Conservation (phyloP, 2,113 vertebrate species). For the Melanerpes aurifrons region DNA sequence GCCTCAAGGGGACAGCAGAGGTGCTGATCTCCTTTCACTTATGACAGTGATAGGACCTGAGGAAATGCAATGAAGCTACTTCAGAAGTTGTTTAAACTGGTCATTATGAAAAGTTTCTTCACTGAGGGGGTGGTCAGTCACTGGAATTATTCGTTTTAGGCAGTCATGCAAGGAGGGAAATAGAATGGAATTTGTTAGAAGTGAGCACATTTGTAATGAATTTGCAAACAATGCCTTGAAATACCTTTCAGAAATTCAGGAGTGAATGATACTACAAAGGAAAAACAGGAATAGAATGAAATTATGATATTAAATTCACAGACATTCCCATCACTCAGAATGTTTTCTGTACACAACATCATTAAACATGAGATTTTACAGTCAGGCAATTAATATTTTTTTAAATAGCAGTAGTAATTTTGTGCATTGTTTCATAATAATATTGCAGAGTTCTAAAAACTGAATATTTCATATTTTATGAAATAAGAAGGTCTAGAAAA, state of each 20-base stretch:
- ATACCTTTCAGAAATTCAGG: neutral
- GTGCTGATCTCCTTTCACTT: neutral
- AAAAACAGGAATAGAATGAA: neutral
- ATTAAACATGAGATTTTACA: neutral
- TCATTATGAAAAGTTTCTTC: too few relatives aligned
- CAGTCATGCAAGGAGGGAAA: neutral
- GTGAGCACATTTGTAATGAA: neutral
- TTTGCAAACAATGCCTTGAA: neutral
- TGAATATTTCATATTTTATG: neutral
- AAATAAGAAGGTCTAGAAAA: neutral
- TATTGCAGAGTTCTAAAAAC: neutral
- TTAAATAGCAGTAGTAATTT: neutral
- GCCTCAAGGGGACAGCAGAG: neutral
- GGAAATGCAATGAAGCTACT: neutral
- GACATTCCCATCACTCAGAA: neutral
- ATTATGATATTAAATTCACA: neutral
- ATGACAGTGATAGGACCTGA: accelerated
- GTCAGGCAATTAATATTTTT: neutral
- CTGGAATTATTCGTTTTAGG: too few relatives aligned
- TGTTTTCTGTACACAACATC: neutral
- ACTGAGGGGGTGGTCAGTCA: too few relatives aligned
- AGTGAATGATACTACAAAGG: neutral
- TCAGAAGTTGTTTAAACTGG: too few relatives aligned
- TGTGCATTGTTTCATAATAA: neutral
- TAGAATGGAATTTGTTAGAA: neutral